Conservation (phyloP, 2,113 vertebrate genomes). For the Diadophis punctatus region DNA sequence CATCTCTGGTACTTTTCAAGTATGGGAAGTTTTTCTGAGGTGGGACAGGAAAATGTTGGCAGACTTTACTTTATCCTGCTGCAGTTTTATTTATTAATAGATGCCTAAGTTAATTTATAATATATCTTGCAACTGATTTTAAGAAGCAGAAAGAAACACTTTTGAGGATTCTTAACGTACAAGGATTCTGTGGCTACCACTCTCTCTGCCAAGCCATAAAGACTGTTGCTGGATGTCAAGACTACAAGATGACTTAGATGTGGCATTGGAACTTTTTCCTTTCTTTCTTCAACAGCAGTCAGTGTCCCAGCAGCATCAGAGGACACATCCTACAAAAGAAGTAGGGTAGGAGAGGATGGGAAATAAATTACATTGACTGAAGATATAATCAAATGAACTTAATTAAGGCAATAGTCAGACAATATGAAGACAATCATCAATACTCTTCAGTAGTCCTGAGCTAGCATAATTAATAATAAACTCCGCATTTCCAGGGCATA, state of each 20-base stretch:
- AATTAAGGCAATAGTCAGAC: neutral
- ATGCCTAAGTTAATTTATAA: constrained; percentile 16
- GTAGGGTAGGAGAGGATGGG: neutral
- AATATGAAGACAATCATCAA: neutral
- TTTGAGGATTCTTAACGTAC: constrained; percentile 74
- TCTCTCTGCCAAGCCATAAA: constrained; percentile 91
- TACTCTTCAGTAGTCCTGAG: neutral
- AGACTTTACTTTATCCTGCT: neutral
- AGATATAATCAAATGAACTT: neutral
- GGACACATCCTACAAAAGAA: constrained; percentile 78
- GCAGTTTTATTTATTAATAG: neutral
- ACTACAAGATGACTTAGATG: constrained; percentile 93
- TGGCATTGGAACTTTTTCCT: constrained; percentile 95
- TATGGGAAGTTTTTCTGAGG: neutral
- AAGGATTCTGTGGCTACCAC: constrained; percentile 97
- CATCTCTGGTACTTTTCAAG: neutral
- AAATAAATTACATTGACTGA: neutral
- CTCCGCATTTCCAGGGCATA: neutral
- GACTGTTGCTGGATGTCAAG: constrained; percentile 78
- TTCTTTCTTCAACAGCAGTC: constrained; percentile 83
- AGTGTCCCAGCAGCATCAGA: constrained; percentile 76
- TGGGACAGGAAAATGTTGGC: neutral
- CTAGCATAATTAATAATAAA: neutral
- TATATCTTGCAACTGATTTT: neutral
- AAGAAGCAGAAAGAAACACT: neutral